A percentile compares a stretch with the other conserved stretches of the same genome.
Conservation (phyloP, 2,888 invertebrate genomes). For the Rosalia funebris region DNA sequence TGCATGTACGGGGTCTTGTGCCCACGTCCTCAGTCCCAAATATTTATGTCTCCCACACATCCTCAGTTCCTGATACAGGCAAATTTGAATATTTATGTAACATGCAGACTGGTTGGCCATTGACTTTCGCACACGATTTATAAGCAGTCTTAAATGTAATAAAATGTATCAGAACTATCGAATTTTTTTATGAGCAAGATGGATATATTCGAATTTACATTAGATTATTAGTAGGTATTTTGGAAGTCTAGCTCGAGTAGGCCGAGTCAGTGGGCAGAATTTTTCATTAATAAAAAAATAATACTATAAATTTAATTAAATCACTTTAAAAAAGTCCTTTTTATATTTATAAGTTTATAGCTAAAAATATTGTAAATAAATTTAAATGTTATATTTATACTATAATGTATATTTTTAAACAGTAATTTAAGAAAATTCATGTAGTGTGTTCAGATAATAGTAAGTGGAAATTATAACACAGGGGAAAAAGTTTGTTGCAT, state of each 20-base stretch:
- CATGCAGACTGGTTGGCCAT: conserved; percentile 17
- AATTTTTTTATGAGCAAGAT: conserved; percentile 6
- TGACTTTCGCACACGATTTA: conserved; percentile 12
- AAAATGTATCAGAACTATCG: conserved; percentile 12
- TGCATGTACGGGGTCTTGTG: conserved; percentile 9
- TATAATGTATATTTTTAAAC: no score
- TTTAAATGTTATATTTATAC: no score
- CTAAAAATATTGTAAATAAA: no score
- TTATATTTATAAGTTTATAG: no score
- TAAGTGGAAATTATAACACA: no score
- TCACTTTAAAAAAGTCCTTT: no score
- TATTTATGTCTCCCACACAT: conserved; percentile 24
- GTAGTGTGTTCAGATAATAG: no score
- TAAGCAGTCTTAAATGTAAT: conserved; percentile 3
- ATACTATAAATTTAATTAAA: not conserved
- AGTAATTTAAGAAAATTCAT: no score
- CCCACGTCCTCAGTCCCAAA: conserved; percentile 19
- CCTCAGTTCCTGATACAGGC: conserved; percentile 16
- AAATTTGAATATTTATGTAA: conserved; percentile 25
- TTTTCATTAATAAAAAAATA: not conserved
- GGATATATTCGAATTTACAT: conserved; percentile 14
- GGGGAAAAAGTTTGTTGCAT: no score
- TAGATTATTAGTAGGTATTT: not conserved
- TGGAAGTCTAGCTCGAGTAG: conserved; percentile 1
- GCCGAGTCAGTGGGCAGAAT: not conserved